Evolutionary conservation across 2,797 vertebrate species (phyloP), one percentile per base, ranked within the genome.

Genomic region (Antennarius maculatus): DNA sequence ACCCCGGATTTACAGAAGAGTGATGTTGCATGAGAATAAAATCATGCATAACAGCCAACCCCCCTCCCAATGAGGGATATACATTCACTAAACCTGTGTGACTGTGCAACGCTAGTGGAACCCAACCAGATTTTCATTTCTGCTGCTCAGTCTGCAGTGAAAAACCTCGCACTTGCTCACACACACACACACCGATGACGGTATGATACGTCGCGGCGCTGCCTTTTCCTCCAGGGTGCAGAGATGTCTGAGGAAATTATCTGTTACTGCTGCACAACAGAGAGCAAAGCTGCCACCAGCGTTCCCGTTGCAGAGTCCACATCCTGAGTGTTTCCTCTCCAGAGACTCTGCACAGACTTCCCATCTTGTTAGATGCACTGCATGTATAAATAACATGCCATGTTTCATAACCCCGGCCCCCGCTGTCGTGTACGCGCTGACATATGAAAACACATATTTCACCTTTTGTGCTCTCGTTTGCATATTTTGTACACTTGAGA

Each of bases 211-310:
- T 54, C 16, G 13, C 61, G 65, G 52, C 66, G 66, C 53, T 66
- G 65, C 41, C 31, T 55, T 45, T 47, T 43, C 77, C 82, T 73
- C 68, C 71, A 58, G 60, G 76, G 72, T 52, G 43, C 71, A 71
- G 66, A 74, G 49, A 81, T 75, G 84, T 90, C 83, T 82, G 56
- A 79, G 75, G 77, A 86, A 64, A 74, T 87, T 77, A 82, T 82
- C 67, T 71, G 66, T 84, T 61, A 67, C 54, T 31, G 16, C 41
- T 50, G 69, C 61, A 73, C 16, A 45, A 71, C 56, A 59, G 52
- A 69, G 66, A 69, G 65, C 68, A 14, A 56, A 18, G 5, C 67
- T 47, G 66, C 72, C 71, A 57, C 61, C 70, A 76, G 55, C 61
- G 15, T 59, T 66, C 67, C 72, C 58, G 63, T 70, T 46, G n/a